These are phyloP conservation scores for Pristiophorus japonicus DNA, from an alignment of 2,113 vertebrate species.

Conservation along the genomic window DNA sequence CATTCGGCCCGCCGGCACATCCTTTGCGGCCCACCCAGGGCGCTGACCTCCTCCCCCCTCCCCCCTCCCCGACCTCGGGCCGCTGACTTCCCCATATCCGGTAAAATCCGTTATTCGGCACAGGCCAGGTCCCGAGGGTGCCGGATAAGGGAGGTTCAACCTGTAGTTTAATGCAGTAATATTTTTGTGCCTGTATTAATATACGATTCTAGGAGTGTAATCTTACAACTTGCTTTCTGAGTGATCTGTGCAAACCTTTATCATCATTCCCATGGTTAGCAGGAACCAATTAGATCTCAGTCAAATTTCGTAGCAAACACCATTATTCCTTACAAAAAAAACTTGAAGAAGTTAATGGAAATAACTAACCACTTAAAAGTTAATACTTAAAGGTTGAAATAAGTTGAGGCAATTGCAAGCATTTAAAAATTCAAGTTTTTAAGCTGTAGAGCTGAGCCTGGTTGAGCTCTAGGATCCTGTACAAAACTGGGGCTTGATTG, in stretches of 20 bases:
- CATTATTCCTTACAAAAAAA: neutral
- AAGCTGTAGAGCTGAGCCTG: neutral
- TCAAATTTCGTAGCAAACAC: neutral
- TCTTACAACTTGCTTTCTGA: neutral
- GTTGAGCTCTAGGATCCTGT: neutral
- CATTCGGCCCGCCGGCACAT: no score
- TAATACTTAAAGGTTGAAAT: neutral
- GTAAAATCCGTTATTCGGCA: no score
- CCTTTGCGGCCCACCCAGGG: no score
- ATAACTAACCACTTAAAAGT: neutral
- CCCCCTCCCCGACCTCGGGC: no score
- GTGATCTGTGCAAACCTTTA: neutral
- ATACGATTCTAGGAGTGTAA: neutral
- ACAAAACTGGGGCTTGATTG: neutral
- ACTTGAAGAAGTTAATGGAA: neutral
- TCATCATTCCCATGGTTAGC: neutral
- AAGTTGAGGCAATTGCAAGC: neutral
- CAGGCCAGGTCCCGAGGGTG: no score
- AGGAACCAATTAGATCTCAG: neutral
- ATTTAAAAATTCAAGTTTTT: neutral
- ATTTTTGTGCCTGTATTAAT: neutral
- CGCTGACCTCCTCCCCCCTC: no score
- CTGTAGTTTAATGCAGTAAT: no score
- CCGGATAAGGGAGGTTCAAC: no score
- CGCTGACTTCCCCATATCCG: no score